Evolutionary conservation across 2,113 vertebrate species (phyloP), one percentile per base, ranked within the genome.

Genomic region (Osmerus mordax): DNA sequence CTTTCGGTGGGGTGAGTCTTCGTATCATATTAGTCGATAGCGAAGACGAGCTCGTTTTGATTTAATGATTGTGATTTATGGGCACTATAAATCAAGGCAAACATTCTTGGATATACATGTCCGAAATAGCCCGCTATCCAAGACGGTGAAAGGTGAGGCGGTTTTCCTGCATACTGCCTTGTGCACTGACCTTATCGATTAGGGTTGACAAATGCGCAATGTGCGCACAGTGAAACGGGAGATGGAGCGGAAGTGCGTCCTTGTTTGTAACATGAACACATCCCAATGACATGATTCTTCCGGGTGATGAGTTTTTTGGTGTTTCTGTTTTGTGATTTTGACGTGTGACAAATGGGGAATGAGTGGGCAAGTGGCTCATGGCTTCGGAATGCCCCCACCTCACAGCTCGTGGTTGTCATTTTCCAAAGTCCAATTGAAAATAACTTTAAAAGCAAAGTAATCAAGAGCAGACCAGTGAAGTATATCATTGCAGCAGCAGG

Each of bases 21-120:
- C 78, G 78, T 74, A 67, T 82, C 67, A 58, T 75, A 75, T 80
- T 84, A n/a, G 78, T 4, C 79, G 69, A 81, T 13, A 55, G 61
- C 69, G 78, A 85, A 4, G 8, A 60, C 56, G 76, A 28, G 67
- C 65, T 19, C 19, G 32, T 41, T 64, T 71, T 9, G 54, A 71
- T 71, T 67, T 76, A n/a, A n/a, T 53, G 69, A 78, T 71, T 70
- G n/a, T 63, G 29, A 64, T 59, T 19, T 29, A n/a, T 29, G 59
- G 60, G 52, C 70, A 19, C n/a, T 58, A 23, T 75, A 66, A 73
- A 65, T 79, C 63, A 72, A 69, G 36, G 7, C 8, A 23, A 19
- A 21, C 21, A 21, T 60, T 7, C 58, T 23, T 47, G 41, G 41
- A 47, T 47, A 47, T 47, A 47, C 41, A 47, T 47, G 7, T 47